These are phyloP conservation scores for Drosophila imparisetae DNA, from an alignment of 2,888 invertebrate genomes.

Conservation along the genomic window DNA sequence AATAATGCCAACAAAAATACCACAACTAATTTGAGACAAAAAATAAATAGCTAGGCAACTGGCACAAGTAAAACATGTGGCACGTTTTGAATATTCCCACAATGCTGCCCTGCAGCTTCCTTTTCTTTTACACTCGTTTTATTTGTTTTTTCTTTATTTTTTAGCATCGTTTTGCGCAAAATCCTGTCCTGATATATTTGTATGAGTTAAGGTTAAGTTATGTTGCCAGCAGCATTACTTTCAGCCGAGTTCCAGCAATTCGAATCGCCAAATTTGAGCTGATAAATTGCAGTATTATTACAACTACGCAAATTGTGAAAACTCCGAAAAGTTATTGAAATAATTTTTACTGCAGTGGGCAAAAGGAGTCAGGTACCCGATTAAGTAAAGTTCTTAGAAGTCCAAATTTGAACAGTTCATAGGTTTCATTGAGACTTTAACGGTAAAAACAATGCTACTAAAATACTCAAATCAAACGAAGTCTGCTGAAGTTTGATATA, in stretches of 20 bases:
- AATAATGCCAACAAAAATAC: slow-evolving; percentile 12
- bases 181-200: slow-evolving; percentile 70
- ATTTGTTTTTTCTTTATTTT: slow-evolving; percentile 46
- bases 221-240: slow-evolving; percentile 57
- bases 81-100: slow-evolving; percentile 67
- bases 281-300: not conserved
- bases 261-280: not conserved
- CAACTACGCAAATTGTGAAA: not conserved
- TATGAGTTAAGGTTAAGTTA: slow-evolving; percentile 58
- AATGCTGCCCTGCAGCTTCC: slow-evolving; percentile 21
- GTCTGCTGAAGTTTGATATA: too few relatives aligned
- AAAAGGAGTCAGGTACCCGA: not conserved
- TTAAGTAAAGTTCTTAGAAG: not conserved
- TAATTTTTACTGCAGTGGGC: not conserved
- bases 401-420: not conserved
- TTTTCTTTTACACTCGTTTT: slow-evolving; percentile 1
- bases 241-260: slow-evolving; percentile 19
- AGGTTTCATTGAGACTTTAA: not conserved
- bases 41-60: slow-evolving; percentile 18
- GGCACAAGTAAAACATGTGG: slow-evolving; percentile 49
- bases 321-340: not conserved
- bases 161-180: slow-evolving; percentile 60
- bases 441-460: slow-evolving; percentile 1
- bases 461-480: not conserved
- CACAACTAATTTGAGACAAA: slow-evolving; percentile 23